Base-by-base conservation (phyloP, 2,888 invertebrate genomes). In the Meliscaeva auricollis region DNA sequence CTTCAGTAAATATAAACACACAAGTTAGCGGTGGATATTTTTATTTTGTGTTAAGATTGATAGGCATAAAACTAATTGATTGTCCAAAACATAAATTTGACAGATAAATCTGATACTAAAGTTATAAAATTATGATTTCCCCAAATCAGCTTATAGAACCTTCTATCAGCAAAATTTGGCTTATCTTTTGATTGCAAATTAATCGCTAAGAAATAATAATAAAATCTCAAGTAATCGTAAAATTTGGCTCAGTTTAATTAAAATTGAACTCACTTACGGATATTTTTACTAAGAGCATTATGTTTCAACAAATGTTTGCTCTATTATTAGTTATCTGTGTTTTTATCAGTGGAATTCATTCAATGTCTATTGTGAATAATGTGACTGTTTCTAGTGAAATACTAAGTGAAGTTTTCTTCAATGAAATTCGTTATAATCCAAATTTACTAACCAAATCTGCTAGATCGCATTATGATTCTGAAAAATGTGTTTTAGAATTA, bases 331-430 rank as follows among this genome's bases (percentile, higher is more conserved):
- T 1, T n/a, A 30, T 62, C 15, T 9, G 26, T 44, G 9, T 26
- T 1, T 7, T 26, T n/a, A 60, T 41, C 1, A 26, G 0, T 41
- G 60, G 4, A n/a, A 60, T 26, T n/a, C 0, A 41, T 60, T 13
- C 60, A 41, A 22, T 60, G 8, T 26, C 60, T n/a, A 8, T 60
- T 60, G 22, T 60, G n/a, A 60, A 60, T 60, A 60, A 60, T 41
- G 41, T 60, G 22, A 60, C 41, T 60, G 3, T 60, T 41, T 60
- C 60, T 0, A 60, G 60, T 41, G 60, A 41, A 41, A 41, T 60
- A 13, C 4, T 60, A 5, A 41, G 60, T 22, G 60, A 60, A 60
- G 6, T 60, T 22, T 60, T 60, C n/a, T 60, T 60, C n/a, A 26
- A 60, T 22, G 60, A 60, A 60, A 41, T 60, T 60, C 44, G 26